Conservation (phyloP, 1,140 invertebrate genomes). For the Orius insidiosus region DNA sequence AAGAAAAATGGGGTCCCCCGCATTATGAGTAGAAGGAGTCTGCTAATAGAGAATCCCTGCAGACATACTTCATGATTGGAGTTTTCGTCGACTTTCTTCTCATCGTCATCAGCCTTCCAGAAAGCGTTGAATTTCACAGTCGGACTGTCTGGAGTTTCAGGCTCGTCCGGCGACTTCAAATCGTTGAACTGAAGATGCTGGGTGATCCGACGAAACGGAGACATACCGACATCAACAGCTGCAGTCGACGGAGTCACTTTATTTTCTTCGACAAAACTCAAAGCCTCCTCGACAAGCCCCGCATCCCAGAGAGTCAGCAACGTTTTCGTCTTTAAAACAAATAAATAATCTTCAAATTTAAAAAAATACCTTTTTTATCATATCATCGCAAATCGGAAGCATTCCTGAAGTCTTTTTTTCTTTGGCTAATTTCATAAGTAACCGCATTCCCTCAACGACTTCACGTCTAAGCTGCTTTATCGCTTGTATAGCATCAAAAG, state of each 20-base stretch:
- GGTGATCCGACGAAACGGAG: slow-evolving; percentile 56
- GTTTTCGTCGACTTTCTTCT: slow-evolving; percentile 18
- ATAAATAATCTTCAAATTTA: neutral
- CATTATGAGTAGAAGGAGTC: no score
- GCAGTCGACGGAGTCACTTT: slow-evolving; percentile 21
- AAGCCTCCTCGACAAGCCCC: slow-evolving; percentile 63
- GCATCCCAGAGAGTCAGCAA: slow-evolving; percentile 68
- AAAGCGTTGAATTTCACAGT: slow-evolving; percentile 27
- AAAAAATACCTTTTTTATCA: slow-evolving; percentile 41
- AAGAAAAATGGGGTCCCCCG: no score
- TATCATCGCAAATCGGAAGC: slow-evolving; percentile 58
- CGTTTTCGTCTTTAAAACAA: slow-evolving; percentile 39
- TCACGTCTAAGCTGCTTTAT: slow-evolving; percentile 59
- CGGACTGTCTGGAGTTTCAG: slow-evolving; percentile 46
- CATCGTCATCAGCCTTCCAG: slow-evolving; percentile 25
- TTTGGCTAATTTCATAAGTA: slow-evolving; percentile 49
- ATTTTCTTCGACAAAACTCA: slow-evolving; percentile 62
- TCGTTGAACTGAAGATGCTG: slow-evolving; percentile 54
- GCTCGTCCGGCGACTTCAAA: slow-evolving; percentile 48
- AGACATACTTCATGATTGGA: slow-evolving; percentile 13
- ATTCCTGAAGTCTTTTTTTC: slow-evolving; percentile 52
- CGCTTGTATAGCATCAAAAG: slow-evolving; percentile 61
- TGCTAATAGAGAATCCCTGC: no score
- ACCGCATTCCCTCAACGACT: slow-evolving; percentile 59
- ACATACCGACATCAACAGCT: slow-evolving; percentile 28